Percentiles rank a stretch among this genome's conserved stretches.
phyloP scores from a whole-genome alignment of 2,113 vertebrate genomes.

The Toxostoma redivivum region DNA sequence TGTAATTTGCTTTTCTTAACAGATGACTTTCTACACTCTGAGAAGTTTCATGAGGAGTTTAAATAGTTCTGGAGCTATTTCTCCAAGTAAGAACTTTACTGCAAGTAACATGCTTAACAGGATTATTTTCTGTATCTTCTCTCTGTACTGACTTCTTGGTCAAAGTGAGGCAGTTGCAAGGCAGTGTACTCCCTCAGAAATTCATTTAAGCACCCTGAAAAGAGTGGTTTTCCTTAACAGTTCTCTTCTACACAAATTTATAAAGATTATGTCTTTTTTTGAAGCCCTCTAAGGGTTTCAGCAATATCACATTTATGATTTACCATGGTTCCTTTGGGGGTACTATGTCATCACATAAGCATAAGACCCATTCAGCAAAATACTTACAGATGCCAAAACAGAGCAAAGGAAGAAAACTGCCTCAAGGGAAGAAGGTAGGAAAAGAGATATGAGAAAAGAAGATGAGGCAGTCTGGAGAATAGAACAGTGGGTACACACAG shows the following conservation, averaged over 20 bases:
- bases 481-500: neutral
- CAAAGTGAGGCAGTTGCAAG: neutral
- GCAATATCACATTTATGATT: neutral
- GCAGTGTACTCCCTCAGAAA: neutral
- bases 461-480: neutral
- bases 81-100: neutral
- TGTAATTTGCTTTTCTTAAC: neutral
- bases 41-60: neutral
- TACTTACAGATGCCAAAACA: neutral
- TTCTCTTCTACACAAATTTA: neutral
- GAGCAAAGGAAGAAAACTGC: neutral
- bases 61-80: neutral
- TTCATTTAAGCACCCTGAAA: neutral
- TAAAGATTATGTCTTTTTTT: neutral
- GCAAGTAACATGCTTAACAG: neutral
- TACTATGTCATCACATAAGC: neutral
- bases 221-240: neutral
- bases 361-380: neutral
- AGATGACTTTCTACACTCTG: neutral
- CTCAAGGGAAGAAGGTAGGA: neutral
- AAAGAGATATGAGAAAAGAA: neutral
- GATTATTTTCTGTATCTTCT: neutral
- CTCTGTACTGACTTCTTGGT: neutral
- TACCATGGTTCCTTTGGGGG: neutral
- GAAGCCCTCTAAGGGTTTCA: neutral